phyloP scores from a whole-genome alignment of 2,113 vertebrate species.

The Butorides virescens region DNA sequence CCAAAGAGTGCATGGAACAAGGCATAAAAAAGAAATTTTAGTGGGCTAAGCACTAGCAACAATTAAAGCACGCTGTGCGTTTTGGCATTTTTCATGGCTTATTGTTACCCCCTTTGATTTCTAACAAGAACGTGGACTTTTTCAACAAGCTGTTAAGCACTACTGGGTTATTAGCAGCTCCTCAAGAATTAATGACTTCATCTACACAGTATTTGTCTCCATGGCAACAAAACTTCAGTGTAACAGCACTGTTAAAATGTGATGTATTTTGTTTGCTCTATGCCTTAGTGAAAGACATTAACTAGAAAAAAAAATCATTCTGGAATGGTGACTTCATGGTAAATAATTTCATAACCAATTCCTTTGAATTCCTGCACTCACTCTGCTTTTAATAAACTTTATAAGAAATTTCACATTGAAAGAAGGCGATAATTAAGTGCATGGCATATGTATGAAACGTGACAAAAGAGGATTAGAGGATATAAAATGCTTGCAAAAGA shows the following conservation, averaged over 20 bases:
- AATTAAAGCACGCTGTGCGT: background rate
- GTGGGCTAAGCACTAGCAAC: background rate
- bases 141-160: constrained; percentile 54
- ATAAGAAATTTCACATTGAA: constrained; percentile 52
- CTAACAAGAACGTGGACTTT: constrained; percentile 29
- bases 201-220: constrained; percentile 22
- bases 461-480: constrained; percentile 46
- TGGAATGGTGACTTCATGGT: constrained; percentile 17
- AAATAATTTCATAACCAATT: constrained; percentile 49
- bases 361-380: constrained; percentile 32
- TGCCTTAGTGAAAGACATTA: constrained; percentile 29
- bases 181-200: constrained; percentile 53
- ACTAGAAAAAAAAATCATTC: background rate
- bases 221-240: constrained; percentile 44
- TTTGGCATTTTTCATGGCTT: background rate
- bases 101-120: background rate
- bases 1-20: background rate
- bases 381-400: constrained; percentile 70
- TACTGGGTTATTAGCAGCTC: constrained; percentile 61
- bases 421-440: constrained; percentile 50
- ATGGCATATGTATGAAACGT: constrained; percentile 46
- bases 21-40: background rate
- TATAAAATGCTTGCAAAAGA: constrained; percentile 46
- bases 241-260: constrained; percentile 19
- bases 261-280: constrained; percentile 7